A percentile compares a stretch with the other conserved stretches of the same genome.
phyloP scores from a whole-genome alignment of 2,797 vertebrate genomes.

The Pangasius djambal region DNA sequence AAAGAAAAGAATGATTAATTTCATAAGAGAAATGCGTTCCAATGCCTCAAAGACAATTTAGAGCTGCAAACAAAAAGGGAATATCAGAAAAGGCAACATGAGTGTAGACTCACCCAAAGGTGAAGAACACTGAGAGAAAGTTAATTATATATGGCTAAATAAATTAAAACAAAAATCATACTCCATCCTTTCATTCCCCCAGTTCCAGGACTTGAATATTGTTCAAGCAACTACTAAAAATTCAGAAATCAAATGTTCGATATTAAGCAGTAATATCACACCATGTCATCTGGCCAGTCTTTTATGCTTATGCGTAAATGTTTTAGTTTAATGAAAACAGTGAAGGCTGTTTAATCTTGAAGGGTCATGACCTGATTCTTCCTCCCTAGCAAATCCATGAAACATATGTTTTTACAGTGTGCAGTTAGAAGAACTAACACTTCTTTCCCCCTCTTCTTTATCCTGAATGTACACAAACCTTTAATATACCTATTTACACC shows the following conservation, averaged over 20 bases:
- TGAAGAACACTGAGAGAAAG: not conserved
- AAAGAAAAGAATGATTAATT: not conserved
- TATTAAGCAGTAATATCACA: not conserved
- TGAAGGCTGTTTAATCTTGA: not conserved
- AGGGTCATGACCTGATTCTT: not conserved
- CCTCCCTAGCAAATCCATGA: not conserved
- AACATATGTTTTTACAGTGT: not conserved
- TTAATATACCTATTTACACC: constrained; percentile 91
- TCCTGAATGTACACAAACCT: constrained; percentile 89
- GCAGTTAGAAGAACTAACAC: not conserved
- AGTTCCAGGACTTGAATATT: not conserved
- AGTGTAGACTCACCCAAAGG: not conserved
- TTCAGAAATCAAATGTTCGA: not conserved
- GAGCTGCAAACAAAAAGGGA: not conserved
- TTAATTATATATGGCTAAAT: not conserved
- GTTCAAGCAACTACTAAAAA: not conserved
- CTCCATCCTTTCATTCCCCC: constrained; percentile 2
- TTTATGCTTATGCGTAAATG: not conserved
- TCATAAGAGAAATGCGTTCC: not conserved
- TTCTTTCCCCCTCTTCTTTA: not conserved
- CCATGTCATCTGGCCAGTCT: constrained; percentile 3
- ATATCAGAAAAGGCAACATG: not conserved
- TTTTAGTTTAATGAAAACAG: not conserved
- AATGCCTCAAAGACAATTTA: not conserved
- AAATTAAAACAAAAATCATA: not conserved